These are phyloP conservation scores for Phalloptychus januarius DNA, from an alignment of 2,797 vertebrate species.

Conservation along the genomic window DNA sequence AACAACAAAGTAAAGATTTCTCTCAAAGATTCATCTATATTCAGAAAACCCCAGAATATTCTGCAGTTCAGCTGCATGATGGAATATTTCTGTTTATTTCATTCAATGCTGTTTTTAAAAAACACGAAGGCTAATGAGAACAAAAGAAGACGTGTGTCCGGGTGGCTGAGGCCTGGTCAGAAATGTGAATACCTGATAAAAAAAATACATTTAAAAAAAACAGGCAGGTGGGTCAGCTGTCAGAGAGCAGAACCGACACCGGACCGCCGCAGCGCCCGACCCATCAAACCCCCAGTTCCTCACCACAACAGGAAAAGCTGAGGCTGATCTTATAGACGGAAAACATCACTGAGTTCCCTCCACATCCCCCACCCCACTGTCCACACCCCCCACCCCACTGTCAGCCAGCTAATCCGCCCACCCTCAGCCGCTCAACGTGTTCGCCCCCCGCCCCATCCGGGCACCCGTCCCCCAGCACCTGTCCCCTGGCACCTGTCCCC, in stretches of 20 bases:
- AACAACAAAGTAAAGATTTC: not conserved
- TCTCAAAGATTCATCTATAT: not conserved
- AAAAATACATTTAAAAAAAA: not conserved
- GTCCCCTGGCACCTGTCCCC: too few relatives aligned
- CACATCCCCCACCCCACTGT: constrained; percentile 5
- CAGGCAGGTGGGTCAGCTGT: constrained; percentile 17
- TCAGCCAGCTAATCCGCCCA: constrained; percentile 31
- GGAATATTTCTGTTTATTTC: not conserved
- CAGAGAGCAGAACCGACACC: constrained; percentile 15
- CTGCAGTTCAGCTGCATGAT: not conserved
- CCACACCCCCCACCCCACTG: constrained; percentile 5
- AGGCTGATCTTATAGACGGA: constrained; percentile 51
- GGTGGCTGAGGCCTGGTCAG: not conserved
- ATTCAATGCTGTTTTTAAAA: not conserved
- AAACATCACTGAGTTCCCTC: constrained; percentile 56
- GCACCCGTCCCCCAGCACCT: too few relatives aligned
- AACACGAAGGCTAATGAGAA: not conserved
- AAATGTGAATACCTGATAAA: constrained; percentile 13
- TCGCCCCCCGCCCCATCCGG: not conserved
- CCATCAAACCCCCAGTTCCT: constrained; percentile 14
- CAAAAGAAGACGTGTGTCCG: not conserved
- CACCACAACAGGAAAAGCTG: constrained; percentile 32
- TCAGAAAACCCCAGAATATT: not conserved
- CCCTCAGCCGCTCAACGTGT: constrained; percentile 34
- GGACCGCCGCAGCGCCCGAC: constrained; percentile 7